Percentiles rank a stretch among this genome's conserved stretches.
These are phyloP conservation scores for Thomomys bottae DNA, from an alignment of 2,113 vertebrate genomes.

Conservation along the genomic window DNA sequence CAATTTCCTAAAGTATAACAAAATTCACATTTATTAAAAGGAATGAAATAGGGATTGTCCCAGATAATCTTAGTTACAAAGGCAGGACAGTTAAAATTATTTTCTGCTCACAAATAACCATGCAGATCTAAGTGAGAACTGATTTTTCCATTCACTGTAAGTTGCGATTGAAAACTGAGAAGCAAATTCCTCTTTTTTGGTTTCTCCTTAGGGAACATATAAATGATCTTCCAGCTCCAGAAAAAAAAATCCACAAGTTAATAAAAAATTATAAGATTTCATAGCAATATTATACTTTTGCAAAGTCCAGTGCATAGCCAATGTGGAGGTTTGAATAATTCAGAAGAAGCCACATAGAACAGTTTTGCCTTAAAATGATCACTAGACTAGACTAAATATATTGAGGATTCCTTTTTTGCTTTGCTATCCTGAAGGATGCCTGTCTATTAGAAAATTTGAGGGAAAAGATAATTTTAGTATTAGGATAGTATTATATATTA, in stretches of 20 bases:
- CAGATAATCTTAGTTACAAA: constrained; percentile 60
- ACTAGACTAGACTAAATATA: background rate
- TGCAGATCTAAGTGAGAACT: constrained; percentile 48
- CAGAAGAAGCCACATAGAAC: constrained; percentile 47
- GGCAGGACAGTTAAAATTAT: constrained; percentile 67
- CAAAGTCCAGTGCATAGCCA: constrained; percentile 16
- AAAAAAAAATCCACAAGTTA: constrained; percentile 68
- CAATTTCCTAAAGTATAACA: constrained; percentile 35
- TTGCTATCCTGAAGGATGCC: background rate
- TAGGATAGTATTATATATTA: background rate
- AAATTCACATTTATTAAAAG: constrained; percentile 66
- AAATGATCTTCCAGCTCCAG: constrained; percentile 20
- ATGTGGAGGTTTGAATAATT: constrained; percentile 48
- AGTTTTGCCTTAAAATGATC: constrained; percentile 49
- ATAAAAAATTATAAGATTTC: constrained; percentile 63
- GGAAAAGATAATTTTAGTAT: background rate
- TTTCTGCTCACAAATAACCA: constrained; percentile 64
- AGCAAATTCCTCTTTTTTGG: constrained; percentile 18
- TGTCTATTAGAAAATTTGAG: background rate
- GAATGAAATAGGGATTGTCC: constrained; percentile 57
- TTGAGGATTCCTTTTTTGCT: background rate
- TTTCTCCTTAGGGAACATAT: constrained; percentile 53
- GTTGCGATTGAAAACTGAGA: constrained; percentile 40
- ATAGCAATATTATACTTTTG: constrained; percentile 38
- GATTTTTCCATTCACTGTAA: constrained; percentile 53